phyloP scores from a whole-genome alignment of 2,888 invertebrate genomes.

The Monopis laevigella region DNA sequence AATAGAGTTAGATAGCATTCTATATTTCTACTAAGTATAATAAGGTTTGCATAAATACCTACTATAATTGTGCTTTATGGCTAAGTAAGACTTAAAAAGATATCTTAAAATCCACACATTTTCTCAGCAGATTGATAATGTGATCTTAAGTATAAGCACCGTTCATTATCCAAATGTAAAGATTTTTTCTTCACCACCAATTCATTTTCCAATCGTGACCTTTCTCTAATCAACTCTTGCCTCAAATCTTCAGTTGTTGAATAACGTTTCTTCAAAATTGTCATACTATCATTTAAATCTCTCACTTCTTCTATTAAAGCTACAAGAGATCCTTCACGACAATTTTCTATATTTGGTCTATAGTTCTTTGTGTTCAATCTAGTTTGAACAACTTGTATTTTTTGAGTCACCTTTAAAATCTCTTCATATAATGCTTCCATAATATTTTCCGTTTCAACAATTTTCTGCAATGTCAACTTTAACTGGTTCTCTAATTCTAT shows the following conservation, averaged over 20 bases:
- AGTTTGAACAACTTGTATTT: conserved; percentile 54
- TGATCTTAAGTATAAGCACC: conserved; percentile 49
- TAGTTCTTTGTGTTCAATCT: conserved; percentile 48
- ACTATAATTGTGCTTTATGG: too few relatives aligned
- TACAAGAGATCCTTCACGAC: conserved; percentile 49
- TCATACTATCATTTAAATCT: conserved; percentile 51
- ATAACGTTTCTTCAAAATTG: conserved; percentile 41
- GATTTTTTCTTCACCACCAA: conserved; percentile 55
- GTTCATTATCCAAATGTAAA: conserved; percentile 44
- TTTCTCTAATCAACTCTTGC: conserved; percentile 48
- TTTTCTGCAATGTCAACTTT: conserved; percentile 50
- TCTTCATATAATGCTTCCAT: conserved; percentile 48
- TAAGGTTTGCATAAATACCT: too few relatives aligned
- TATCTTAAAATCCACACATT: conserved; percentile 53
- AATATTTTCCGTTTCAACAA: conserved; percentile 52
- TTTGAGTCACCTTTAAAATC: conserved; percentile 47
- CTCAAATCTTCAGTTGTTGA: conserved; percentile 47
- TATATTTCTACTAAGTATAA: too few relatives aligned
- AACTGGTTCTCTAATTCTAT: conserved; percentile 76
- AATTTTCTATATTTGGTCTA: conserved; percentile 52
- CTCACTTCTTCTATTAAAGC: conserved; percentile 51
- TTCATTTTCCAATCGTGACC: conserved; percentile 48
- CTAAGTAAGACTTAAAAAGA: too few relatives aligned
- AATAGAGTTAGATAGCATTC: too few relatives aligned
- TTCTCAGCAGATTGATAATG: conserved; percentile 56